Base-by-base conservation (phyloP, 30 jellyfish, hydroid and myxozoan species). In the Pseudorhiza aurosa region DNA sequence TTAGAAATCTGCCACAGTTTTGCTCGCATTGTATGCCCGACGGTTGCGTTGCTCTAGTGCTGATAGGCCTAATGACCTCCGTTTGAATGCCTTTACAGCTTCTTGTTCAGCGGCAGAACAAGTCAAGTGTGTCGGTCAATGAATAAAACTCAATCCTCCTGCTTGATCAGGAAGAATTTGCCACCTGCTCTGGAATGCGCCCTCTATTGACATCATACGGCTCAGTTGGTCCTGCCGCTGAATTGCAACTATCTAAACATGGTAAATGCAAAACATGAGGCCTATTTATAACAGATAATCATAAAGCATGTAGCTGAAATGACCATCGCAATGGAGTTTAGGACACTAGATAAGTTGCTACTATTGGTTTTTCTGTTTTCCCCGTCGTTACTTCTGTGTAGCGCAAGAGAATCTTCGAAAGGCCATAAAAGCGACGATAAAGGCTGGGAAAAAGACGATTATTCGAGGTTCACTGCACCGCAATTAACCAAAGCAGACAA, bases 391-490 rank as follows among this genome's bases (percentile, higher is more conserved):
- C 45, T 73, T 45, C 24, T 53, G 17, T 73, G 86, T 37, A 56
- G 58, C 35, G 15, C 43, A 1, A 43, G 32, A 14, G 75, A 29
- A 3, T 8, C 8, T 19, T 15, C 33, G 22, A 17, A n/a, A 14
- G 12, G 67, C 35, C 10, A 15, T 21, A 53, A 53, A 1, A 21
- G 4, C 36, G 14, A 73, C 49, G 43, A 29, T 14, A 37, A 56
- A 46, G 65, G 19, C 65, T 73, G 43, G 53, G 21, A 19, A 18
- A 36, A 36, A 8, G 91, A 64, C 29, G 76, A 65, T 26, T 56
- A 24, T 15, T 65, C 85, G 28, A 83, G 87, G 21, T 90, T 90
- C 50, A 72, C 88, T 18, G 99, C 96, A n/a, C 99, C 96, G 63
- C 99, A 93, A 46, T 58, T 93, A 26, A 43, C 87, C 55, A 76